Conservation (phyloP, 2,797 vertebrate species). For the Microctenopoma steveboyesi region DNA sequence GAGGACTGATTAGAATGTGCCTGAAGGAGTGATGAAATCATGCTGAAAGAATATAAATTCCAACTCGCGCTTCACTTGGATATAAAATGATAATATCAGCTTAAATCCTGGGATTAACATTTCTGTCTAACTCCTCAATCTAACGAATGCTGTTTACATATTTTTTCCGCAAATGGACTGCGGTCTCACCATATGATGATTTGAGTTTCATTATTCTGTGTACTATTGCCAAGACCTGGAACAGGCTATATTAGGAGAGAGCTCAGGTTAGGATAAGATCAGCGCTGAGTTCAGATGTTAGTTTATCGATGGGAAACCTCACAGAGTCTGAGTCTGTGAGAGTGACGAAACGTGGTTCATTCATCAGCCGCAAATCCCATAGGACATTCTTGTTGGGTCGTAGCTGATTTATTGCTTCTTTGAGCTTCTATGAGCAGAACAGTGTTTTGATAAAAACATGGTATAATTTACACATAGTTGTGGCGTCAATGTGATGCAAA, state of each 20-base stretch:
- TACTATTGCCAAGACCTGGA: slow-evolving; percentile 28
- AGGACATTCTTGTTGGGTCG: background rate
- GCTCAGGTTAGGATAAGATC: slow-evolving; percentile 52
- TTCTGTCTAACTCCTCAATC: background rate
- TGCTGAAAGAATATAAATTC: slow-evolving; percentile 24
- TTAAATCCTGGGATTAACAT: slow-evolving; percentile 10
- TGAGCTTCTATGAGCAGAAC: background rate
- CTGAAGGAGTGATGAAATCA: slow-evolving; percentile 33
- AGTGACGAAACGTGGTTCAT: background rate
- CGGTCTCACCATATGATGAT: slow-evolving; percentile 29
- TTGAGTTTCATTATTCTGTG: slow-evolving; percentile 27
- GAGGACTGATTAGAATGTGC: slow-evolving; percentile 25
- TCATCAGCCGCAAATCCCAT: background rate
- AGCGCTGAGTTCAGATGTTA: slow-evolving; percentile 31
- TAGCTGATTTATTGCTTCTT: slow-evolving; percentile 1
- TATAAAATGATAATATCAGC: slow-evolving; percentile 1
- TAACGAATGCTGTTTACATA: slow-evolving; percentile 27
- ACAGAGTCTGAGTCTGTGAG: background rate
- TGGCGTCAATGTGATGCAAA: background rate
- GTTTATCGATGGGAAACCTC: slow-evolving; percentile 17
- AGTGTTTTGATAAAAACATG: background rate
- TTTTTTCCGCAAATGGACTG: slow-evolving; percentile 61
- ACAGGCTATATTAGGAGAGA: slow-evolving; percentile 65
- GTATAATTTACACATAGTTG: background rate
- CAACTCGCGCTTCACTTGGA: slow-evolving; percentile 1